These are phyloP conservation scores for Octopus bimaculoides DNA, from an alignment of 1,140 invertebrate species.

Conservation along the genomic window DNA sequence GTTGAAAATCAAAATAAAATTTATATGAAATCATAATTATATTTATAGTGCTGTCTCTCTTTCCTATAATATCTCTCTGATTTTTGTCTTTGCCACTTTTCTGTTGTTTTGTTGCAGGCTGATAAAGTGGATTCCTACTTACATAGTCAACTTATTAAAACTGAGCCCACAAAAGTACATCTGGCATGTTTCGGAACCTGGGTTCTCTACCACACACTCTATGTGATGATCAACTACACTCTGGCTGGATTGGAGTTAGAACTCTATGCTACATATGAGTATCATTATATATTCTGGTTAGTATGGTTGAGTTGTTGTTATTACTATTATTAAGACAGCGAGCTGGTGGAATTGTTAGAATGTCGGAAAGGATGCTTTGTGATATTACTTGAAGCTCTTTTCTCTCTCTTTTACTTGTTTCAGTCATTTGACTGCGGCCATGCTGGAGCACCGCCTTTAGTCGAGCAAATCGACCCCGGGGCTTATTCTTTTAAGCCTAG, in stretches of 20 bases:
- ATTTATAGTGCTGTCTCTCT: no score
- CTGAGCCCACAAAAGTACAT: constrained; percentile 70
- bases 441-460: no score
- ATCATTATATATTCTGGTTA: constrained; percentile 91
- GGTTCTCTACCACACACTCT: constrained; percentile 92
- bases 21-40: no score
- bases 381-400: no score
- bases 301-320: constrained; percentile 19
- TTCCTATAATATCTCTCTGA: background rate
- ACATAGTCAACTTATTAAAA: constrained; percentile 70
- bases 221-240: constrained; percentile 94
- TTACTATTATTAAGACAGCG: no score
- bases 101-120: constrained; percentile 64
- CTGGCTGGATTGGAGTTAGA: constrained; percentile 93
- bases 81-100: constrained; percentile 7
- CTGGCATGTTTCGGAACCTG: constrained; percentile 89
- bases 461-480: no score
- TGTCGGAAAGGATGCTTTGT: no score
- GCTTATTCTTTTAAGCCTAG: no score
- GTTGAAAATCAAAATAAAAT: no score
- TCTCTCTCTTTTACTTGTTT: no score
- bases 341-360: no score
- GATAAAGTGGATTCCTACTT: constrained; percentile 86
- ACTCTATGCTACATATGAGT: constrained; percentile 94
- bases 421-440: no score